Evolutionary conservation across 2,797 vertebrate genomes (phyloP), one percentile per base, ranked within the genome.

Genomic region (Enteromius unitaeniatus): DNA sequence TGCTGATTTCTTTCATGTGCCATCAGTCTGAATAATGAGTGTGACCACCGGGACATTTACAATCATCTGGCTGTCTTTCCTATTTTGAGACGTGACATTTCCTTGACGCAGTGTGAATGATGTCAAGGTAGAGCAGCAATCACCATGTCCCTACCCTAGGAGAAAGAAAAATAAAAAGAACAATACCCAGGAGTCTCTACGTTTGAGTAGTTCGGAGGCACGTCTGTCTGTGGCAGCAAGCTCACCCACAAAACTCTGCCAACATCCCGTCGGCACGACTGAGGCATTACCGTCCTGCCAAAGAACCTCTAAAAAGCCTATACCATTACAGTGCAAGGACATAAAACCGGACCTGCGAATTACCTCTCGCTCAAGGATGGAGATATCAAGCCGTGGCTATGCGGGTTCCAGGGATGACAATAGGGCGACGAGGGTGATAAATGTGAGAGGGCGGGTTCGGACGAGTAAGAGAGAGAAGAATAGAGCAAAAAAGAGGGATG

Each of bases 381-480:
- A 42, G n/a, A 67, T 42, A 53, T 82, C 34, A 82, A 28, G 31
- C 45, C 14, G 2, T 1, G n/a, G n/a, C 70, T 28, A 76, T 60
- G 34, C 62, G n/a, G 53, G n/a, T 51, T 53, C 5, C 23, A 62
- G 55, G 68, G 23, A 75, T 78, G 75, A 64, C 40, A 64, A 88
- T 64, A 79, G 68, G 60, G 76, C 31, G 55, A 78, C 74, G 75
- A 84, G 47, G 74, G 80, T 68, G 79, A 82, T 37, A 68, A 37
- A 67, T 31, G 31, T 15, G 28, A 49, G 40, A 6, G 21, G 47
- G 19, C 0, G 37, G 11, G 7, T 28, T 53, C 53, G 68, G 17
- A 17, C 0, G 76, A 26, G 45, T 8, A 14, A n/a, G 82, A 49
- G 21, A 53, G 42, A 83, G 69, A 40, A 55, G 10, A n/a, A 40